Conservation (phyloP, 2,888 invertebrate genomes). For the Cacoxenus indagator region DNA sequence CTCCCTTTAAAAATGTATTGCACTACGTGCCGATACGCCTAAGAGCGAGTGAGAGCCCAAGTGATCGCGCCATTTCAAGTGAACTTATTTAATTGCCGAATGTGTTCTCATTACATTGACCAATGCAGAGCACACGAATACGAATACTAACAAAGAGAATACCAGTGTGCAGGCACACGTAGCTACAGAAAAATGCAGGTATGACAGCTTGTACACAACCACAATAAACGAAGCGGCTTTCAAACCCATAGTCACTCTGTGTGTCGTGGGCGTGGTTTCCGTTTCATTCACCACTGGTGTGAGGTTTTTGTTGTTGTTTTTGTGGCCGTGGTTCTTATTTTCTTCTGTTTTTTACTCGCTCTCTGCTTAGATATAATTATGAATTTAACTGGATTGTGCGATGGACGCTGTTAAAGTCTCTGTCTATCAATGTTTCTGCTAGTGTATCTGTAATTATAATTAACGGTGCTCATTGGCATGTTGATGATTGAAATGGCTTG, state of each 20-base stretch:
- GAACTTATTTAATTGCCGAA: constrained; percentile 54
- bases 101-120: constrained; percentile 66
- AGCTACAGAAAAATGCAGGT: constrained; percentile 6
- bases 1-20: not conserved
- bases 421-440: not conserved
- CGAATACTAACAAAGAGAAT: not conserved
- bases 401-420: not conserved
- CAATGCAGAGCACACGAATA: constrained; percentile 63
- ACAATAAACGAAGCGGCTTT: constrained; percentile 16
- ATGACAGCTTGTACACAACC: constrained; percentile 11
- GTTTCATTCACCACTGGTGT: not conserved
- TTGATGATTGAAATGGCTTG: not conserved
- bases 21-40: not conserved
- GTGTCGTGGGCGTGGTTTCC: not conserved
- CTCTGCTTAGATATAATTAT: constrained; percentile 1
- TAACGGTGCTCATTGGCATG: constrained; percentile 13
- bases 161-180: constrained; percentile 24
- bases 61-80: constrained; percentile 41
- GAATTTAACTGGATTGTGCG: constrained; percentile 14
- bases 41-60: constrained; percentile 41
- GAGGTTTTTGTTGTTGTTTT: constrained; percentile 1
- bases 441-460: not conserved
- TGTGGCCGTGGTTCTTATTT: not conserved
- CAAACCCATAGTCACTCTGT: not conserved
- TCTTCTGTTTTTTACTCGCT: not conserved